Evolutionary conservation across 2,888 invertebrate genomes (phyloP), one percentile per base, ranked within the genome.

Genomic region (Electrophaes corylata): DNA sequence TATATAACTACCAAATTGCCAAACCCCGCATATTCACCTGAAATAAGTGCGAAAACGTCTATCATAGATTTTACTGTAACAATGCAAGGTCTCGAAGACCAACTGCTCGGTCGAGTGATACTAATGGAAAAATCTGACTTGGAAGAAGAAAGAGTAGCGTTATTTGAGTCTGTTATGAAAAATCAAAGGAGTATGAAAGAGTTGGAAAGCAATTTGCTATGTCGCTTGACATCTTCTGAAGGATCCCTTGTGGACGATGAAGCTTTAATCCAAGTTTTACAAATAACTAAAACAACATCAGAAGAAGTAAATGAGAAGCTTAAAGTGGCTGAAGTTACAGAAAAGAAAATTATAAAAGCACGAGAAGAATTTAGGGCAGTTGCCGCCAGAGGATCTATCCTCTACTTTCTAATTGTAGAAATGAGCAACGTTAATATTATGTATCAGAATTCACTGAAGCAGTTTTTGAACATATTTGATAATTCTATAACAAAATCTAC

Each of bases 1-100:
- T 99, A 98, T 77, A 96, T 99, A 47, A 99, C 99, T 1, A 99
- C 99, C 0, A 99, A 99, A 85, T 86, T 99, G 52, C 97, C 98
- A 0, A 99, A 99, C 89, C 99, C 99, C 0, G 96, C 98, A 0
- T 99, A 98, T 84, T 98, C 98, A 11, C 99, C 99, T 0, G 99
- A 99, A 92, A 96, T 99, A 65, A 97, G 98, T 74, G 98, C 99
- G 0, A 98, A 98, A 82, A 98, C 98, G 0, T 97, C 98, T 0
- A 98, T 99, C 53, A 98, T 99, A 70, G 98, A 99, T 82, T 99
- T 99, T 78, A 99, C 99, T 0, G 99, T 99, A 0, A 99, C 99
- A 2, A 98, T 98, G 96, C 94, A 96, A 76, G 98, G 99, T 8
- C 88, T 99, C 23, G 99, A 99, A 87, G 99, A 99, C 86, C 99